phyloP scores from a whole-genome alignment of 2,113 vertebrate species.

The Brachyhypopomus gauderio region DNA sequence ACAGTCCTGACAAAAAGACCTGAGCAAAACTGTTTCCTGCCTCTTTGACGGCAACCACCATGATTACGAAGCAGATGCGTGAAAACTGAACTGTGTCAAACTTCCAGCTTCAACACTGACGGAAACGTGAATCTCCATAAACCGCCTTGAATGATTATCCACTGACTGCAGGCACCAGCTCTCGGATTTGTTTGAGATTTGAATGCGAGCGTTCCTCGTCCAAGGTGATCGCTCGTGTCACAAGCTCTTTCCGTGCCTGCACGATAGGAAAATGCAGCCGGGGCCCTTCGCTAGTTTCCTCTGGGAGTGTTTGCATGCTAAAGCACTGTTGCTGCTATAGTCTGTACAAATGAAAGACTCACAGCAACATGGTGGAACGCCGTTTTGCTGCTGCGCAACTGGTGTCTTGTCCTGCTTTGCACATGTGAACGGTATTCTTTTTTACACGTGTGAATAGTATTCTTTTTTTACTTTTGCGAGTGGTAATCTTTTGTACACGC shows the following conservation, averaged over 20 bases:
- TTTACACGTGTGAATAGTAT: neutral
- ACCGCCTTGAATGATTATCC: neutral
- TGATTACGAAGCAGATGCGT: neutral
- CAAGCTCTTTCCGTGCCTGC: slow-evolving; percentile 14
- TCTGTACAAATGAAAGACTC: neutral
- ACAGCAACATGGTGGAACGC: neutral
- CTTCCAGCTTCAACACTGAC: neutral
- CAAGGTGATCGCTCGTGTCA: slow-evolving; percentile 5
- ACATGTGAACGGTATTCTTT: neutral
- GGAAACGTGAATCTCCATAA: neutral
- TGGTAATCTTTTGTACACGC: too few species aligned
- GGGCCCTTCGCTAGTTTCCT: neutral
- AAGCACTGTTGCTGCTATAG: slow-evolving; percentile 17
- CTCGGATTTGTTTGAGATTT: slow-evolving; percentile 68
- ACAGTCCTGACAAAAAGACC: neutral
- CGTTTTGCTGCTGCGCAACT: neutral
- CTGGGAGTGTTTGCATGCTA: slow-evolving; percentile 16
- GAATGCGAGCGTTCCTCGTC: slow-evolving; percentile 47
- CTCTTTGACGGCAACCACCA: neutral
- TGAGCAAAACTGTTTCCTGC: too few species aligned
- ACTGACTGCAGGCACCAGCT: neutral
- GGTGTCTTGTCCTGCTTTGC: slow-evolving; percentile 4
- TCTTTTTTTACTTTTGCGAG: neutral
- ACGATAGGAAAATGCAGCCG: slow-evolving; percentile 33
- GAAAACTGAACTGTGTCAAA: neutral